A percentile compares a stretch with the other conserved stretches of the same genome.
Conservation (phyloP, 2,113 vertebrate species). For the Origma solitaria region DNA sequence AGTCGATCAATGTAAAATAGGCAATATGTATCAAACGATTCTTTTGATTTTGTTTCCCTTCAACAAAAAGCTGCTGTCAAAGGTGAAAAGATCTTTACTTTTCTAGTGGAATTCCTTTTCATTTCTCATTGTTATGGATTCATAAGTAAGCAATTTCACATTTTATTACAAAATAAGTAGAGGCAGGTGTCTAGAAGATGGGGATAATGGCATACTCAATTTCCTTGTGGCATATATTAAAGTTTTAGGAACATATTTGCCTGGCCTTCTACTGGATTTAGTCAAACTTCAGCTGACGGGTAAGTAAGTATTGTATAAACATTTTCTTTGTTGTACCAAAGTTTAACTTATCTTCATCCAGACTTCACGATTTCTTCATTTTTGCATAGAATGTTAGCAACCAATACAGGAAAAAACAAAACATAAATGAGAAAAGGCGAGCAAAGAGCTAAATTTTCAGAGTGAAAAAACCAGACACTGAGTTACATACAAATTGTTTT, state of each 20-base stretch:
- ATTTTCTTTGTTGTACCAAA: background rate
- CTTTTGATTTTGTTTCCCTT: background rate
- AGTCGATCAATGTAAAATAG: background rate
- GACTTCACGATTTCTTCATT: background rate
- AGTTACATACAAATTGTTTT: background rate
- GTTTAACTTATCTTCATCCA: background rate
- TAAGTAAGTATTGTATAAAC: background rate
- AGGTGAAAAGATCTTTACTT: background rate
- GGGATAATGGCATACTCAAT: background rate
- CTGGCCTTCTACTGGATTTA: background rate
- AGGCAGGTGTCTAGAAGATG: background rate
- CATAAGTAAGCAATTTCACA: background rate
- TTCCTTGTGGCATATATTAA: background rate
- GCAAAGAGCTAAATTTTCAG: background rate
- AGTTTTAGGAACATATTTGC: background rate
- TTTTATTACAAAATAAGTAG: background rate
- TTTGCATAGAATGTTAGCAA: background rate
- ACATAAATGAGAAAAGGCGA: background rate
- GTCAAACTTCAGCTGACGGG: background rate
- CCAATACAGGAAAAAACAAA: background rate
- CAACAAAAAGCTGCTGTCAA: background rate
- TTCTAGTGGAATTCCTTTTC: background rate
- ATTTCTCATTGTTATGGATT: background rate
- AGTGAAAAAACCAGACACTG: fast-evolving
- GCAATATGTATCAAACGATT: background rate